phyloP scores from a whole-genome alignment of 2,888 invertebrate species.

The Caenorhabditis plicata region DNA sequence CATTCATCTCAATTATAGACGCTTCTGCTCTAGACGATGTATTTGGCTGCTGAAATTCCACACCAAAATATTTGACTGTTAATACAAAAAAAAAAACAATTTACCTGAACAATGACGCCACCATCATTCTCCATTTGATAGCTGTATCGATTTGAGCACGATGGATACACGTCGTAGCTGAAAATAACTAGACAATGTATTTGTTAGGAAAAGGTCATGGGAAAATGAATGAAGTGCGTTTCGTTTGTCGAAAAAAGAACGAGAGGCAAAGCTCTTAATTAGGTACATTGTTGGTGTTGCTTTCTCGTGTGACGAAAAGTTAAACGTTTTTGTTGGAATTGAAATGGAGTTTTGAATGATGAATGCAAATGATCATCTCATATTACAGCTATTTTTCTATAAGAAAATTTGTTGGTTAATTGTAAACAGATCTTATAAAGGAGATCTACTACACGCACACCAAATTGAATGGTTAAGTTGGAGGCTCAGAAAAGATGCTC shows the following conservation, averaged over 20 bases:
- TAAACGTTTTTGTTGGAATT: too few species aligned
- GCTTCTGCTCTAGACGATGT: conserved; percentile 16
- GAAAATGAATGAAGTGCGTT: not conserved
- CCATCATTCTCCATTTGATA: conserved; percentile 22
- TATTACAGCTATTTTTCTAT: too few species aligned
- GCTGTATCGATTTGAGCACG: conserved; percentile 14
- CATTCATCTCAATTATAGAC: conserved; percentile 24
- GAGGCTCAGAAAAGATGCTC: too few species aligned
- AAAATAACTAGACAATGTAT: not conserved
- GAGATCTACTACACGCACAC: too few species aligned
- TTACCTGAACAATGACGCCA: conserved; percentile 12
- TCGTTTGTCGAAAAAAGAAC: not conserved
- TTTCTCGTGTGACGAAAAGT: too few species aligned
- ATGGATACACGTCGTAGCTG: conserved; percentile 14
- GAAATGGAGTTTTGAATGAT: too few species aligned
- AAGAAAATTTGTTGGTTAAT: too few species aligned
- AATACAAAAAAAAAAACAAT: too few species aligned
- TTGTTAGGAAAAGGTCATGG: not conserved
- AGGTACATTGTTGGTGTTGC: not conserved
- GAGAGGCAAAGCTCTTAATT: not conserved
- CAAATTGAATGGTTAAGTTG: too few species aligned
- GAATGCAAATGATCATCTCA: too few species aligned
- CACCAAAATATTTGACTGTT: not conserved
- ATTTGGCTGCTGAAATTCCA: conserved; percentile 27
- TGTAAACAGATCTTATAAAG: too few species aligned